Evolutionary conservation across 2,113 vertebrate species (phyloP).

Genomic region (Mesocricetus auratus): DNA sequence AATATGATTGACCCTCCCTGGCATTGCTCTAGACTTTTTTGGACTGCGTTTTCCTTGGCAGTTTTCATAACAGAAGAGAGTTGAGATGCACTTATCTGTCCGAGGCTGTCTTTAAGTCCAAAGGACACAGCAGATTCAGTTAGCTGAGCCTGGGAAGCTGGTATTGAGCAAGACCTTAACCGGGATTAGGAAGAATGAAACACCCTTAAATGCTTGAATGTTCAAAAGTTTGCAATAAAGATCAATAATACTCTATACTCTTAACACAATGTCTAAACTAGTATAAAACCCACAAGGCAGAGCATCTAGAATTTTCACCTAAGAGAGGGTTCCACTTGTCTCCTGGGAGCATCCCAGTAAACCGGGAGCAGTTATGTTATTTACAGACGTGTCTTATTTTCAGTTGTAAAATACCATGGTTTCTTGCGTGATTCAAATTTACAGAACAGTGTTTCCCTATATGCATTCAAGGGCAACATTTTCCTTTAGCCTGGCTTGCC

Average conservation of each 20-base stretch:
- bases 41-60: background rate
- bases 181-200: background rate
- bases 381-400: background rate
- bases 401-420: background rate
- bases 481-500: background rate
- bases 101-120: background rate
- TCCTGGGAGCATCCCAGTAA: background rate
- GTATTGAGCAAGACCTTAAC: background rate
- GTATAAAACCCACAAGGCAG: background rate
- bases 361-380: background rate
- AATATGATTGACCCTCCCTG: background rate
- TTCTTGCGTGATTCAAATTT: background rate
- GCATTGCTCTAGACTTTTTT: background rate
- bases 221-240: background rate
- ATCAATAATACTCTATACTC: background rate
- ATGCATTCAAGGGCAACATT: background rate
- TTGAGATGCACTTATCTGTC: background rate
- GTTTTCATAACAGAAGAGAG: conserved; percentile 2
- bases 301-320: background rate
- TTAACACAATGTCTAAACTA: background rate
- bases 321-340: background rate
- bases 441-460: background rate
- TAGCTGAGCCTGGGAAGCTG: background rate
- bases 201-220: background rate
- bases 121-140: background rate